Evolutionary conservation across 2,888 invertebrate genomes (phyloP), one percentile per base, ranked within the genome.

Genomic region (Argynnis bischoffii): DNA sequence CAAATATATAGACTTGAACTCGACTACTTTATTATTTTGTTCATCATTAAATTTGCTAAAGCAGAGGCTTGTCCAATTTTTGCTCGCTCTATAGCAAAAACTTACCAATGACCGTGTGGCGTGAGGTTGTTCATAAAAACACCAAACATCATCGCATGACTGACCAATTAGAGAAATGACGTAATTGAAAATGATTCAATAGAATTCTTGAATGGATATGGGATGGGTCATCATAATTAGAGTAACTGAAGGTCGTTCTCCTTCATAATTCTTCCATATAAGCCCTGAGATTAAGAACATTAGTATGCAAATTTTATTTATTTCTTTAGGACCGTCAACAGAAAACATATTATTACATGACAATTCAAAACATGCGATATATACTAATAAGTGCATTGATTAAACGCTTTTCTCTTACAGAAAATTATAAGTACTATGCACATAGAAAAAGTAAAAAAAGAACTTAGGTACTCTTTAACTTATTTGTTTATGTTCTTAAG

Each of bases 101-200:
- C 15, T n/a, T 46, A 11, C 51, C 54, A 63, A 55, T 63, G 31
- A 15, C 54, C 5, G 46, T 51, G 65, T 68, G 59, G 63, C 63
- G 68, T 68, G 67, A 67, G 50, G 46, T 18, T 63, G 46, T 55
- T 59, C 55, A 70, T 65, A 65, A 69, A 68, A 68, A 68, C 60
- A 14, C 35, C 35, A 41, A 47, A 60, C 55, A 63, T 55, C 63
- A 56, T 66, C 55, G 68, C 61, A 66, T 74, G 72, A 71, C 64
- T 72, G 61, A 56, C 56, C 71, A 71, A 72, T 74, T 71, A 72
- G 71, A 67, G 57, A 53, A 48, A 69, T 74, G 71, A 74, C 69
- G 72, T 64, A 68, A 73, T 66, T 55, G 70, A 66, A 57, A 53
- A 71, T 72, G 74, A 74, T 70, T 72, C 74, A 71, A 67, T 65